Base-by-base conservation (phyloP, 2,113 vertebrate species). In the Ornithorhynchus anatinus region DNA sequence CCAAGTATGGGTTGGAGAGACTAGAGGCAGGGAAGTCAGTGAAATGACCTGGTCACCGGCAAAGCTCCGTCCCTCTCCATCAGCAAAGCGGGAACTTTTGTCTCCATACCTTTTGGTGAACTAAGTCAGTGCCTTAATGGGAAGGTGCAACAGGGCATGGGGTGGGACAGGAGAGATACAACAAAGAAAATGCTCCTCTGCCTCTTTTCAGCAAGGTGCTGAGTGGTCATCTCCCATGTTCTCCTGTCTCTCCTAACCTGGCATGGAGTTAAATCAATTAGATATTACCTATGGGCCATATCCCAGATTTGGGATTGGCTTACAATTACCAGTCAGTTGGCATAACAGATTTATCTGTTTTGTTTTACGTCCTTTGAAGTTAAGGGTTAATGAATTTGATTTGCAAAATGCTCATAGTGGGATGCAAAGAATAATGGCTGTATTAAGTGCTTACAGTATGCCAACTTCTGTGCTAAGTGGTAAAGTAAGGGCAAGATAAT, bases 331-430 rank as follows among this genome's bases (percentile, higher is more conserved):
- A 75, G 36, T 75, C 70, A 50, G 4, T 10, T 64, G 48, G 52
- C 60, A 59, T 27, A 60, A 72, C n/a, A n/a, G n/a, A n/a, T 79
- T 78, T 50, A 61, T 73, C 67, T 81, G 59, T 65, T 57, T 77
- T 72, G 54, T 75, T 70, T 79, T 38, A 50, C 50, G n/a, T n/a
- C n/a, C n/a, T n/a, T n/a, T n/a, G n/a, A n/a, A n/a, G n/a, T n/a
- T n/a, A n/a, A n/a, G 70, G 50, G 47, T 23, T 67, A 52, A 53
- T 69, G 54, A 9, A 20, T 79, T 51, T 73, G 22, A 52, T 54
- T 45, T 84, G 64, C 43, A 75, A 60, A 75, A n/a, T n/a, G n/a
- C n/a, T n/a, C n/a, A n/a, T n/a, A n/a, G n/a, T n/a, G n/a, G n/a
- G n/a, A n/a, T n/a, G n/a, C n/a, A n/a, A n/a, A n/a, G n/a, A n/a